Percentiles rank a stretch among this genome's conserved stretches.
Conservation (phyloP, 2,113 vertebrate genomes). For the Chamaetylas fuelleborni region DNA sequence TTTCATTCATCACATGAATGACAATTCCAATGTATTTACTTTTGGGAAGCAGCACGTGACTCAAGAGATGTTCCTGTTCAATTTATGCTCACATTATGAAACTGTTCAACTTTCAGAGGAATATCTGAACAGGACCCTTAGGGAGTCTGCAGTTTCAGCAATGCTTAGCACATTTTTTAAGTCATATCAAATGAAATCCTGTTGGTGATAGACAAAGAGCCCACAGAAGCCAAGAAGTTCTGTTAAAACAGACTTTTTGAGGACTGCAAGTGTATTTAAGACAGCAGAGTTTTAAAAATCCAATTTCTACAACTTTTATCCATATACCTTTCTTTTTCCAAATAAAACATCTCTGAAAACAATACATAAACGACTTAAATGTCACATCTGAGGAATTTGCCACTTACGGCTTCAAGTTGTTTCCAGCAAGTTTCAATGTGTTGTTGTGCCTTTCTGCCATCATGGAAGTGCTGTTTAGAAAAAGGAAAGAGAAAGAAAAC, state of each 20-base stretch:
- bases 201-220: neutral
- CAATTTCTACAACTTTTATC: neutral
- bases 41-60: neutral
- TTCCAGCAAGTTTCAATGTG: slow-evolving; percentile 96
- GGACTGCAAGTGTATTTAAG: neutral
- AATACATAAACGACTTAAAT: neutral
- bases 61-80: neutral
- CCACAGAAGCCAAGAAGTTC: neutral
- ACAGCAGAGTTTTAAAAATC: neutral
- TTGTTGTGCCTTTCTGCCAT: slow-evolving; percentile 96
- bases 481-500: neutral
- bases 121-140: neutral
- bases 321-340: neutral
- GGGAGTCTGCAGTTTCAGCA: neutral
- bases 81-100: neutral
- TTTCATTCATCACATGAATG: neutral
- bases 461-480: slow-evolving; percentile 87
- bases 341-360: neutral
- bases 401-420: slow-evolving; percentile 91
- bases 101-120: neutral
- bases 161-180: neutral
- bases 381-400: neutral
- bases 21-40: neutral
- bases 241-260: neutral
- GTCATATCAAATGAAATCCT: neutral